Evolutionary conservation across 1,140 invertebrate species (phyloP).

Genomic region (Brachionus asplanchnoidis): DNA sequence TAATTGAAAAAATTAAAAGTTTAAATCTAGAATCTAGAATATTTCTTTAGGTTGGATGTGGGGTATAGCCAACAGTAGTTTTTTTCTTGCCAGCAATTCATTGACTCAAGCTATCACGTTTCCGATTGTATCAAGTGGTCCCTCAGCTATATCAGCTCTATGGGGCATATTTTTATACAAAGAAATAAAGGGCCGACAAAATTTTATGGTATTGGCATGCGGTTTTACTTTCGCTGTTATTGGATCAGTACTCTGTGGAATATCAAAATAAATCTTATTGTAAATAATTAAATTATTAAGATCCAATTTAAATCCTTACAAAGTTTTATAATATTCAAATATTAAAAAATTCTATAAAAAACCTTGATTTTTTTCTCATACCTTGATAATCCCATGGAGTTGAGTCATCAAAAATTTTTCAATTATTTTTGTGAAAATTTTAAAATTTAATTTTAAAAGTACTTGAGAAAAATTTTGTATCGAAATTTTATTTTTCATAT

Average conservation of each 20-base stretch:
- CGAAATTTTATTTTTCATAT: not conserved
- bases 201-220: conserved; percentile 22
- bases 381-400: not conserved
- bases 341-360: not conserved
- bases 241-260: conserved; percentile 31
- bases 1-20: not conserved
- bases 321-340: not conserved
- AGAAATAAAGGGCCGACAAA: conserved; percentile 44
- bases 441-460: not conserved
- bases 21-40: not conserved
- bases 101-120: conserved; percentile 57
- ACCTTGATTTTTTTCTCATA: not conserved
- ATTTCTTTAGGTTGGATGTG: conserved; percentile 53
- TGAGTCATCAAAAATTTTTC: not conserved
- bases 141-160: conserved; percentile 44
- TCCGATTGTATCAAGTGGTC: conserved; percentile 52
- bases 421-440: not conserved
- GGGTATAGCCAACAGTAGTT: conserved; percentile 54
- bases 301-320: not conserved
- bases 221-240: conserved; percentile 11
- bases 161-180: conserved; percentile 48
- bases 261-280: conserved; percentile 24
- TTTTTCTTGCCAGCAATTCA: conserved; percentile 57
- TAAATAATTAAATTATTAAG: not conserved
- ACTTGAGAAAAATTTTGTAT: not conserved